Evolutionary conservation across 2,888 invertebrate species (phyloP).

Genomic region (Ophion slaviceki): DNA sequence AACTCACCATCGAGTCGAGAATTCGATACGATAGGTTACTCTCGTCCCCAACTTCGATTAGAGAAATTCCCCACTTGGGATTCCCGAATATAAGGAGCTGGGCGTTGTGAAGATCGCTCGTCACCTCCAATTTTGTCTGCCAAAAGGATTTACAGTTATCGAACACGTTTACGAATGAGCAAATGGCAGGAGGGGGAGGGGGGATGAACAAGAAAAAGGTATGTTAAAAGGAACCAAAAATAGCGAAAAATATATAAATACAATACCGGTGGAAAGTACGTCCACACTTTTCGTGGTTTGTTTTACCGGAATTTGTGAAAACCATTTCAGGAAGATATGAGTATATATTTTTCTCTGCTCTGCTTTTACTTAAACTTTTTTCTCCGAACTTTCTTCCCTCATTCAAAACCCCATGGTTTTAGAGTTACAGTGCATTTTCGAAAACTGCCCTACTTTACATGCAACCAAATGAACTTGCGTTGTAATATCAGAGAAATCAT

Average conservation of each 20-base stretch:
- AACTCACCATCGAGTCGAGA: constrained; percentile 83
- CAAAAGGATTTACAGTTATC: constrained; percentile 65
- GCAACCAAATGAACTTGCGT: no score
- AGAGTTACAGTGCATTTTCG: no score
- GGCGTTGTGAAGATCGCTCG: constrained; percentile 87
- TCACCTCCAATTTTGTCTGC: constrained; percentile 83
- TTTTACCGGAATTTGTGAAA: no score
- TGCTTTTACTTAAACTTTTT: no score
- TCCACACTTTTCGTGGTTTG: no score
- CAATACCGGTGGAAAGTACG: not conserved
- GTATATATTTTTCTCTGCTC: no score
- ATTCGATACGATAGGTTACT: constrained; percentile 75
- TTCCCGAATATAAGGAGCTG: constrained; percentile 89
- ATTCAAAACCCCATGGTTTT: no score
- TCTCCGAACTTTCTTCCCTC: no score
- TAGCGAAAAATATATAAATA: not conserved
- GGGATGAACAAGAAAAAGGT: constrained; percentile 20
- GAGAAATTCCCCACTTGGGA: constrained; percentile 89
- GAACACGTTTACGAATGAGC: not conserved
- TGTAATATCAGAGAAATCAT: no score
- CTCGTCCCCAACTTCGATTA: constrained; percentile 84
- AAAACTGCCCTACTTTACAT: no score
- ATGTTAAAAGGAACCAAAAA: constrained; percentile 4
- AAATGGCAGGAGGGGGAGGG: not conserved
- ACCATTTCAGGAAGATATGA: no score